Percentiles rank a stretch among this genome's conserved stretches.
These are phyloP conservation scores for Ectropis grisescens DNA, from an alignment of 1,140 invertebrate genomes.

Conservation along the genomic window DNA sequence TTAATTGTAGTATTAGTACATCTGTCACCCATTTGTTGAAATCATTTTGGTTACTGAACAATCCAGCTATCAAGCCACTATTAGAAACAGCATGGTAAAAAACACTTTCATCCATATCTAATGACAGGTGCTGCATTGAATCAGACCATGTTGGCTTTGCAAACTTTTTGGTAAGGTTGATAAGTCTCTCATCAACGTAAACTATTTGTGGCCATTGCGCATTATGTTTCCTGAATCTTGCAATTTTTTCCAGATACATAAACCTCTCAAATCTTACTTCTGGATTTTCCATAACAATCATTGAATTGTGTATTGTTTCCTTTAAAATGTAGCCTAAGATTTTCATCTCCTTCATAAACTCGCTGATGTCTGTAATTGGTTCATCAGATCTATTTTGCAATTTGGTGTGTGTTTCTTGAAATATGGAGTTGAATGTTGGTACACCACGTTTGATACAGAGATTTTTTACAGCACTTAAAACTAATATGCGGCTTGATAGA, in stretches of 20 bases:
- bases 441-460: too few relatives aligned
- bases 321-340: slow-evolving; percentile 13
- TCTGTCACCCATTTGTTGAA: slow-evolving; percentile 31
- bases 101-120: not conserved
- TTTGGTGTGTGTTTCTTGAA: too few relatives aligned
- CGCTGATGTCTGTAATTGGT: too few relatives aligned
- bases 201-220: slow-evolving; percentile 10
- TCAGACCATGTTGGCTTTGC: slow-evolving; percentile 7
- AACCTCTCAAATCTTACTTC: slow-evolving; percentile 25
- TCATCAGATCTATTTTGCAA: too few relatives aligned
- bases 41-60: slow-evolving; percentile 17
- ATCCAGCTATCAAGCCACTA: slow-evolving; percentile 14
- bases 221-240: slow-evolving; percentile 10
- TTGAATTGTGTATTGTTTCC: slow-evolving; percentile 3
- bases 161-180: slow-evolving; percentile 14
- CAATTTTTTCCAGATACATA: slow-evolving; percentile 21
- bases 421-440: too few relatives aligned
- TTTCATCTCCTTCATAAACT: slow-evolving; percentile 5
- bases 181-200: slow-evolving; percentile 26
- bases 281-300: slow-evolving; percentile 26
- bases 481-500: too few relatives aligned
- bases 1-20: slow-evolving; percentile 17
- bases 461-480: too few relatives aligned
- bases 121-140: not conserved
- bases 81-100: slow-evolving; percentile 23